A percentile compares a stretch with the other conserved stretches of the same genome.
phyloP scores from a whole-genome alignment of 2,113 vertebrate genomes.

The Suricata suricatta region DNA sequence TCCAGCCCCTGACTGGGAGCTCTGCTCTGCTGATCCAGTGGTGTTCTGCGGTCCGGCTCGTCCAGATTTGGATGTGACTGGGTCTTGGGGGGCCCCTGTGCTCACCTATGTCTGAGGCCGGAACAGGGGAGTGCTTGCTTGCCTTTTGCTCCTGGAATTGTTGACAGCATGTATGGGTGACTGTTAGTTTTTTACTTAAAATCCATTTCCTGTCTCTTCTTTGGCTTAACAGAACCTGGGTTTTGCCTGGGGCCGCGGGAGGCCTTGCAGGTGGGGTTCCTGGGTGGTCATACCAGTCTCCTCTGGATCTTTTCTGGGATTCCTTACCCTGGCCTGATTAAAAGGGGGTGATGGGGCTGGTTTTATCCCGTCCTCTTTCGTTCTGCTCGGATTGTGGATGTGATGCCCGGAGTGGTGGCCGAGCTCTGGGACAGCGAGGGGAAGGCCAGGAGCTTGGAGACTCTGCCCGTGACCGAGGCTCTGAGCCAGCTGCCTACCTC shows the following conservation, averaged over 20 bases:
- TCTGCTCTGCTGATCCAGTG: neutral
- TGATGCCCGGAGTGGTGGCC: neutral
- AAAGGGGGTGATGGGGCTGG: neutral
- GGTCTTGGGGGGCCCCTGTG: neutral
- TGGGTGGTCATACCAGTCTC: neutral
- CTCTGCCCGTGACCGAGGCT: neutral
- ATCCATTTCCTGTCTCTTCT: neutral
- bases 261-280: neutral
- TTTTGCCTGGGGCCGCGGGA: neutral
- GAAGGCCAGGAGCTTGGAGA: neutral
- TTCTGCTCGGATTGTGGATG: neutral
- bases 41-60: neutral
- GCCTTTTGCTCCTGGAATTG: neutral
- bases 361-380: neutral
- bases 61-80: neutral
- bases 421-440: neutral
- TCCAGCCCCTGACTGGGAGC: neutral
- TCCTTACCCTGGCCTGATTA: neutral
- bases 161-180: neutral
- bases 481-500: neutral
- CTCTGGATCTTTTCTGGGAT: neutral
- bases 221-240: neutral
- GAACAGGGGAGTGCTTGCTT: neutral
- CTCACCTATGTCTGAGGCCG: neutral
- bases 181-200: neutral